Percentiles rank a stretch among this genome's conserved stretches.
Conservation (phyloP, 35 echinoderm and acorn worm genomes). For the Acanthaster planci region DNA sequence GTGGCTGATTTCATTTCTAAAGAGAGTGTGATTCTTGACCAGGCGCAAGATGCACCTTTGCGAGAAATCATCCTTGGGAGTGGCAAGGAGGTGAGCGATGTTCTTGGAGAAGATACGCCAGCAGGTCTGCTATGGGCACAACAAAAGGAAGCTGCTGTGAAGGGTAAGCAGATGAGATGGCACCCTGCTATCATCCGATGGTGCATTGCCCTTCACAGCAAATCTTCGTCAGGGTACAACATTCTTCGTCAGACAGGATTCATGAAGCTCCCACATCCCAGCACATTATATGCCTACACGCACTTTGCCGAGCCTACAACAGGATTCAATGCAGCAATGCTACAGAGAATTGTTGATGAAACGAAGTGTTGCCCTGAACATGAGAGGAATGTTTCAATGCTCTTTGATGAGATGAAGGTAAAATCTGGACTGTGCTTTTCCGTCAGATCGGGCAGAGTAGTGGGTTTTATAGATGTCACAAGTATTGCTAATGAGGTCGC, state of each 20-base stretch:
- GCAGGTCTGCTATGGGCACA: constrained; percentile 57
- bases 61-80: background rate
- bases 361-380: background rate
- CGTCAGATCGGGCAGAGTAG: background rate
- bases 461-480: constrained; percentile 24
- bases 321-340: constrained; percentile 24
- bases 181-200: constrained; percentile 66
- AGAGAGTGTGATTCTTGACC: constrained; percentile 28
- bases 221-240: constrained; percentile 55
- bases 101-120: constrained; percentile 16
- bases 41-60: background rate
- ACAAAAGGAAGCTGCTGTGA: constrained; percentile 51
- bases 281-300: constrained; percentile 55
- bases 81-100: background rate
- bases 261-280: constrained; percentile 53
- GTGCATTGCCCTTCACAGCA: constrained; percentile 64
- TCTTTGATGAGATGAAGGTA: constrained; percentile 68
- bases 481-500: constrained; percentile 36
- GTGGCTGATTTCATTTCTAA: background rate
- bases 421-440: constrained; percentile 56
- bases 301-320: constrained; percentile 31
- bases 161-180: constrained; percentile 64
- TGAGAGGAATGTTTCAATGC: constrained; percentile 39
- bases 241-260: constrained; percentile 43
- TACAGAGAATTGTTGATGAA: constrained; percentile 9